Percentiles rank a stretch among this genome's conserved stretches.
phyloP scores from a whole-genome alignment of 2,113 vertebrate species.

The Myotis yumanensis region DNA sequence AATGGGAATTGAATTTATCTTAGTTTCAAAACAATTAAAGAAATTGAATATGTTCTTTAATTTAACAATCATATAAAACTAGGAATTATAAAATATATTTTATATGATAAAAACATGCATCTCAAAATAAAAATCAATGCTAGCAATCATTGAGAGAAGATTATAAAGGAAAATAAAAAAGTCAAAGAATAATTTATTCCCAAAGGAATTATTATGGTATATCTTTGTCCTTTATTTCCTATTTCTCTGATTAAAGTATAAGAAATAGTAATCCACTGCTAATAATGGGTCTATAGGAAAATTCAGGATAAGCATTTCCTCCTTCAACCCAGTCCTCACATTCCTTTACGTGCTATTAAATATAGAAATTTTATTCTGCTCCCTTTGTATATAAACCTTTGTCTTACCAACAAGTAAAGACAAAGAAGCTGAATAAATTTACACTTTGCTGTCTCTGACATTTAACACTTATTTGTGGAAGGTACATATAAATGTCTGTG shows the following conservation, averaged over 20 bases:
- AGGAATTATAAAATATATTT: background rate
- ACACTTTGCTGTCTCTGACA: background rate
- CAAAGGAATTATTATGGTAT: background rate
- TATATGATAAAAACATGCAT: background rate
- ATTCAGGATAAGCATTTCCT: background rate
- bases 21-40: background rate
- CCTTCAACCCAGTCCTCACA: background rate
- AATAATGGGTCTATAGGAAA: background rate
- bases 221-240: background rate
- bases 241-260: slow-evolving; percentile 20
- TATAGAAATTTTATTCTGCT: slow-evolving; percentile 1
- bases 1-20: background rate
- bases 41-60: background rate
- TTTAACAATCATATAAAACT: slow-evolving; percentile 1
- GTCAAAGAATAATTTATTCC: background rate
- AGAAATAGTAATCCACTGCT: background rate
- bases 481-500: background rate
- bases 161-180: background rate
- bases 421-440: background rate
- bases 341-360: background rate
- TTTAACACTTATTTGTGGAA: background rate
- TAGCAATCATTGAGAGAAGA: background rate
- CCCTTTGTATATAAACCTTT: background rate
- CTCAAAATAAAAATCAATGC: background rate
- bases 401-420: background rate